phyloP scores from a whole-genome alignment of 2,888 invertebrate species.

The Rhamphomyia laevipes region DNA sequence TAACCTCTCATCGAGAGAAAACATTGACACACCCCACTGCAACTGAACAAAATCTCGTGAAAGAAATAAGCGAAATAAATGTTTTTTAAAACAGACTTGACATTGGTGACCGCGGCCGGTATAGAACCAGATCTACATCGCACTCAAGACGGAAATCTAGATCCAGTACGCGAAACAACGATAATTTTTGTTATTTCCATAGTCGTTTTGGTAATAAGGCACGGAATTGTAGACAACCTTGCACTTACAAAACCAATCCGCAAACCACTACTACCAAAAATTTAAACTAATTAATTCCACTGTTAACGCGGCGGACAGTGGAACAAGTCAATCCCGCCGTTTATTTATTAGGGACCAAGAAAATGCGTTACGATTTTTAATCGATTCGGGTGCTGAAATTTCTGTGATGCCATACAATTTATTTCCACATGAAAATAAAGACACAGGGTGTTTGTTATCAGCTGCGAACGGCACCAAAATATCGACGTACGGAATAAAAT shows the following conservation, averaged over 20 bases:
- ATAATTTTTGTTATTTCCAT: not conserved
- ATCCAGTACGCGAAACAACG: not conserved
- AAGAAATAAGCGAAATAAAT: too few relatives aligned
- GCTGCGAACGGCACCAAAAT: constrained; percentile 11
- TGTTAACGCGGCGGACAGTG: not conserved
- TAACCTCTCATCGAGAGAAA: too few relatives aligned
- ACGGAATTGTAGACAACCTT: not conserved
- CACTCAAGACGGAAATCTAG: not conserved
- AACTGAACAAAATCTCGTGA: too few relatives aligned
- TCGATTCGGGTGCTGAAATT: too few relatives aligned
- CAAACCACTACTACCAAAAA: not conserved
- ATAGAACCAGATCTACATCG: too few relatives aligned
- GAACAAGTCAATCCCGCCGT: not conserved
- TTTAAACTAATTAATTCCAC: not conserved
- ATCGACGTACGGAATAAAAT: constrained; percentile 5
- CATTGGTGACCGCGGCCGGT: too few relatives aligned
- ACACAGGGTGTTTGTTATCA: not conserved
- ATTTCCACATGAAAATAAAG: not conserved
- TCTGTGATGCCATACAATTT: too few relatives aligned
- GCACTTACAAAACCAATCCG: not conserved
- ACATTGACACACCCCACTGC: too few relatives aligned
- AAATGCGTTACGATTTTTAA: too few relatives aligned
- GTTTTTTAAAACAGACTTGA: too few relatives aligned
- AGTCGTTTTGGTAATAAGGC: not conserved
- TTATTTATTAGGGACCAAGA: not conserved